These are phyloP conservation scores for Scaptomyza montana DNA, from an alignment of 1,140 invertebrate species.

Conservation along the genomic window DNA sequence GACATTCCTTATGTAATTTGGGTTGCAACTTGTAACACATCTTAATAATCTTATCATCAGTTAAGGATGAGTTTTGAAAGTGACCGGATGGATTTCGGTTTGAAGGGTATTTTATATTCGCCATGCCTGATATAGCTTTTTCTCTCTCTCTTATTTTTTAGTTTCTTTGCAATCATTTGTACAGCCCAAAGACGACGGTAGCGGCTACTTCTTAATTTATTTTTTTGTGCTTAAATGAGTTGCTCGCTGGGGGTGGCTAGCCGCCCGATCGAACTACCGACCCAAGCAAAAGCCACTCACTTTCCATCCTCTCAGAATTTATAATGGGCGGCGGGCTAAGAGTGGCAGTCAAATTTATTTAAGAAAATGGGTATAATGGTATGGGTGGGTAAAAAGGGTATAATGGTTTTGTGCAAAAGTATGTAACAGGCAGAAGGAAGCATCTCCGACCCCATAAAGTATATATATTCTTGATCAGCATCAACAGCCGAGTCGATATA, in stretches of 20 bases:
- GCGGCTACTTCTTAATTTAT: conserved; percentile 77
- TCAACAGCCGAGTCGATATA: too few species aligned
- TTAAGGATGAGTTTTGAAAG: too few species aligned
- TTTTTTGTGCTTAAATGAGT: conserved; percentile 79
- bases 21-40: too few species aligned
- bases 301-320: neutral
- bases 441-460: too few species aligned
- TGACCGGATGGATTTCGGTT: neutral
- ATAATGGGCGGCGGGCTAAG: conserved; percentile 30
- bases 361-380: conserved; percentile 52
- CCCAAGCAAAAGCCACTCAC: conserved; percentile 2
- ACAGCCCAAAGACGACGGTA: conserved; percentile 11
- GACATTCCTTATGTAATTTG: too few species aligned
- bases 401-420: too few species aligned
- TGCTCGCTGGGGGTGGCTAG: conserved; percentile 28
- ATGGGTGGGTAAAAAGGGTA: too few species aligned
- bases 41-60: too few species aligned
- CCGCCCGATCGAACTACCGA: neutral
- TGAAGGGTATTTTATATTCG: neutral
- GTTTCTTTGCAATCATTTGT: conserved; percentile 68
- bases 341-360: conserved; percentile 68
- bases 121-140: conserved; percentile 16
- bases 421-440: too few species aligned
- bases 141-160: conserved; percentile 23
- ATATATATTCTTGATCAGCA: too few species aligned